phyloP scores from a whole-genome alignment of 2,888 invertebrate genomes.

The Parapristionchus giblindavisi region DNA sequence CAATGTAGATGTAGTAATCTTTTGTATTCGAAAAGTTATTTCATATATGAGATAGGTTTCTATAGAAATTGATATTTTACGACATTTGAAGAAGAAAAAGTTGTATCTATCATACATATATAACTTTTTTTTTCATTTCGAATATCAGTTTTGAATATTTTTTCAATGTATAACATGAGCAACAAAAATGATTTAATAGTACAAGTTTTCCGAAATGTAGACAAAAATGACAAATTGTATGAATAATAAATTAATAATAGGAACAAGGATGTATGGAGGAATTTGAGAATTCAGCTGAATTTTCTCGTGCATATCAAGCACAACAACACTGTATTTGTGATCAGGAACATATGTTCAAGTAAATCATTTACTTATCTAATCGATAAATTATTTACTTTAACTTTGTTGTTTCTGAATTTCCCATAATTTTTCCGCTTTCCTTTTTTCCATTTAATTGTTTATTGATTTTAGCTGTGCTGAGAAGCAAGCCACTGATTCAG shows the following conservation, averaged over 20 bases:
- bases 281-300: constrained; percentile 77
- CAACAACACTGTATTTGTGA: constrained; percentile 97
- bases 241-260: too few relatives aligned
- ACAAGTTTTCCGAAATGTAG: too few relatives aligned
- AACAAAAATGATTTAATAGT: too few relatives aligned
- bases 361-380: background rate
- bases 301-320: constrained; percentile 90
- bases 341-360: constrained; percentile 82
- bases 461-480: constrained; percentile 51
- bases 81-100: too few relatives aligned
- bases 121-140: background rate
- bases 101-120: too few relatives aligned
- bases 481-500: constrained; percentile 54
- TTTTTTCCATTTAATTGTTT: background rate
- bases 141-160: background rate
- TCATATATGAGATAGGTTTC: too few relatives aligned
- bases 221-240: too few relatives aligned
- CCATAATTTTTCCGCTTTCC: background rate
- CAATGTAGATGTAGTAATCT: too few relatives aligned
- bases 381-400: background rate
- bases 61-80: too few relatives aligned
- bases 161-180: too few relatives aligned
- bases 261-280: constrained; percentile 38
- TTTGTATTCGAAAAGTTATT: too few relatives aligned
- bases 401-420: background rate